These are phyloP conservation scores for Alloscopus bannaensis DNA, from an alignment of 2,888 invertebrate genomes.

Conservation along the genomic window DNA sequence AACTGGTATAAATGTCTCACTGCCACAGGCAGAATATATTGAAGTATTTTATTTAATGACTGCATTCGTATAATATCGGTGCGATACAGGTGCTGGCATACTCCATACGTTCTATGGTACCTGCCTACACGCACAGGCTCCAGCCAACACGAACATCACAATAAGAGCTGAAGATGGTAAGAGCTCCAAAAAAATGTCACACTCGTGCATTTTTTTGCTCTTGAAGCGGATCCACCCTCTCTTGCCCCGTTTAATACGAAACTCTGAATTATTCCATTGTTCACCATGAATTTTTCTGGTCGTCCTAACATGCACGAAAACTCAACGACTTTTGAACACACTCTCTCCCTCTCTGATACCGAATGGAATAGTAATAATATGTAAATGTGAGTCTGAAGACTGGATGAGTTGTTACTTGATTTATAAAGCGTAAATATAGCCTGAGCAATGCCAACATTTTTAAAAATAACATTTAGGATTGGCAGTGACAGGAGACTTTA, in stretches of 20 bases:
- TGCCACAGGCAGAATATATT: no score
- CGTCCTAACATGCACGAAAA: not conserved
- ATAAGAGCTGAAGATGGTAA: slow-evolving; percentile 5
- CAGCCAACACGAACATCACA: no score
- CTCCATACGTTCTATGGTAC: not conserved
- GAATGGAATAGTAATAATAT: slow-evolving; percentile 15
- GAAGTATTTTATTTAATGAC: no score
- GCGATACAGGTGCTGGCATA: not conserved
- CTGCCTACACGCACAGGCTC: not conserved
- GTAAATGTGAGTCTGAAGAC: slow-evolving; percentile 37
- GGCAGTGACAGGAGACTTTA: slow-evolving; percentile 47
- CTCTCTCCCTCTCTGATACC: slow-evolving; percentile 27
- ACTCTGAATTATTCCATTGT: slow-evolving; percentile 49
- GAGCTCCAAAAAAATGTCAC: slow-evolving; percentile 51
- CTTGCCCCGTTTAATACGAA: slow-evolving; percentile 53
- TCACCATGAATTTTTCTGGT: slow-evolving; percentile 13
- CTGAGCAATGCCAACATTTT: slow-evolving; percentile 19
- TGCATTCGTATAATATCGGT: not conserved
- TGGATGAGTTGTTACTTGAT: slow-evolving; percentile 27
- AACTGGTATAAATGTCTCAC: no score
- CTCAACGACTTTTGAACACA: no score
- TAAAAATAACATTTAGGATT: slow-evolving; percentile 43
- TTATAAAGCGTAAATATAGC: slow-evolving; percentile 32
- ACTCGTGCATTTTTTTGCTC: slow-evolving; percentile 41
- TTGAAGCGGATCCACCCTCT: slow-evolving; percentile 54